Percentiles rank a stretch among this genome's conserved stretches.
Conservation (phyloP, 2,797 vertebrate species). For the Acrossocheilus wenchowensis region DNA sequence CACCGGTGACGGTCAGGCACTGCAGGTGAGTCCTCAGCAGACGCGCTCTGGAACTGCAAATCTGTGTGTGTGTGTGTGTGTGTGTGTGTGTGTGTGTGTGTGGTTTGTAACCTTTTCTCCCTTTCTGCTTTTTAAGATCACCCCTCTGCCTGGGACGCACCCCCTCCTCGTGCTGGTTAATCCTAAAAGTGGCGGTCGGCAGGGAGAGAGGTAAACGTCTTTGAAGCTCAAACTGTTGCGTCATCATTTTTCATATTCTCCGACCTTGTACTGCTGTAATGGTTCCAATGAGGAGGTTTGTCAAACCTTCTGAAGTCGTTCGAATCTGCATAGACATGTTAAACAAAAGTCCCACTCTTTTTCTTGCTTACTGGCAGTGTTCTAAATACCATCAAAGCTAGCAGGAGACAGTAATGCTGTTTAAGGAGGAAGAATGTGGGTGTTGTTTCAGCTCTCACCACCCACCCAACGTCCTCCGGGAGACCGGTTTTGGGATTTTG, state of each 20-base stretch:
- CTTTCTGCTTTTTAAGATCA: conserved; percentile 80
- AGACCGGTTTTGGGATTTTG: conserved; percentile 61
- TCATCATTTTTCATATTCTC: background rate
- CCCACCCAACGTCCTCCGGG: conserved; percentile 61
- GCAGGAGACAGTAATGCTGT: conserved; percentile 57
- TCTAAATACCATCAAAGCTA: conserved; percentile 60
- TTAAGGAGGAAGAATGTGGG: conserved; percentile 67
- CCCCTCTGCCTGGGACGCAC: conserved; percentile 86
- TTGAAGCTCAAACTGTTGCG: background rate
- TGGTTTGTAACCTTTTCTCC: conserved; percentile 17
- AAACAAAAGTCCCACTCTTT: conserved; percentile 42
- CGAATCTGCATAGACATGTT: conserved; percentile 13
- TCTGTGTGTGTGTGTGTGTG: background rate
- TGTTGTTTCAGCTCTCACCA: conserved; percentile 62
- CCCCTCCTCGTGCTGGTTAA: conserved; percentile 94
- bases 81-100: background rate
- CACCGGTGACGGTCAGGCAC: conserved; percentile 84
- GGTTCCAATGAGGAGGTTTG: background rate
- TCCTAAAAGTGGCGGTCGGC: conserved; percentile 93
- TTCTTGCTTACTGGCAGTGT: conserved; percentile 51
- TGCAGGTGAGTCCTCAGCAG: conserved; percentile 76
- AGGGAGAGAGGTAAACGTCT: conserved; percentile 87
- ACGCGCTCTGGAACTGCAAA: background rate
- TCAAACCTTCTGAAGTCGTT: conserved; percentile 25
- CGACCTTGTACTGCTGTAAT: background rate